A percentile compares a stretch with the other conserved stretches of the same genome.
phyloP scores from a whole-genome alignment of 1,140 invertebrate species.

The Drosophila pseudoananassae region DNA sequence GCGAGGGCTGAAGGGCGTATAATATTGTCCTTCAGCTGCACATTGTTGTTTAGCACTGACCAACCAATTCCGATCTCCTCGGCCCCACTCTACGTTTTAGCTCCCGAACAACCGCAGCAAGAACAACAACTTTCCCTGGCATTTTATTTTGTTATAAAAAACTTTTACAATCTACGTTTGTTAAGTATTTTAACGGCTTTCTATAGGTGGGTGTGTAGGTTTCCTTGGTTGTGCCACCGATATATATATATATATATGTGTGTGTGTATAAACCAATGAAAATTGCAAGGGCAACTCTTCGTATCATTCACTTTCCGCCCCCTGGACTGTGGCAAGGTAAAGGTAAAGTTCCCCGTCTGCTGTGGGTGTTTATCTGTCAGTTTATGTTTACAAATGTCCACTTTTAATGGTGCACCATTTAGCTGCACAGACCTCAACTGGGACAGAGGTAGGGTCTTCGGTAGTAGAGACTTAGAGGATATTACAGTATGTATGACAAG shows the following conservation, averaged over 20 bases:
- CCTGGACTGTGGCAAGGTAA: constrained; percentile 14
- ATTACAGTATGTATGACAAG: constrained; percentile 3
- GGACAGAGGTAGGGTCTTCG: neutral
- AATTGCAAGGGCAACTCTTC: constrained; percentile 68
- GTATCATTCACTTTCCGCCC: constrained; percentile 34
- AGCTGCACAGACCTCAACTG: constrained; percentile 36
- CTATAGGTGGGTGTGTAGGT: constrained; percentile 32
- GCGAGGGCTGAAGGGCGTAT: constrained; percentile 9
- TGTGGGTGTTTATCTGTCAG: constrained; percentile 79
- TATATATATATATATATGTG: constrained; percentile 43
- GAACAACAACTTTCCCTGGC: constrained; percentile 48
- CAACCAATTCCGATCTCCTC: constrained; percentile 9
- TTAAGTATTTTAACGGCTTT: constrained; percentile 81
- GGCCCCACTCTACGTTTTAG: constrained; percentile 1
- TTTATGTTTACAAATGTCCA: constrained; percentile 81
- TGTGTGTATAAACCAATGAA: constrained; percentile 65
- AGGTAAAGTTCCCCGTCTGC: constrained; percentile 61
- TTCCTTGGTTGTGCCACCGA: constrained; percentile 9
- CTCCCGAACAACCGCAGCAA: constrained; percentile 27
- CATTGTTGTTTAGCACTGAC: constrained; percentile 60
- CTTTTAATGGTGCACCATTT: constrained; percentile 79
- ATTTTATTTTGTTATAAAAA: constrained; percentile 79
- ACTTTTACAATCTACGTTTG: constrained; percentile 82
- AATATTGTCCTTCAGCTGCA: constrained; percentile 69
- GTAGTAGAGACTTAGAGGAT: neutral